phyloP scores from a whole-genome alignment of 2,888 invertebrate species.

The Penaeus monodon region DNA sequence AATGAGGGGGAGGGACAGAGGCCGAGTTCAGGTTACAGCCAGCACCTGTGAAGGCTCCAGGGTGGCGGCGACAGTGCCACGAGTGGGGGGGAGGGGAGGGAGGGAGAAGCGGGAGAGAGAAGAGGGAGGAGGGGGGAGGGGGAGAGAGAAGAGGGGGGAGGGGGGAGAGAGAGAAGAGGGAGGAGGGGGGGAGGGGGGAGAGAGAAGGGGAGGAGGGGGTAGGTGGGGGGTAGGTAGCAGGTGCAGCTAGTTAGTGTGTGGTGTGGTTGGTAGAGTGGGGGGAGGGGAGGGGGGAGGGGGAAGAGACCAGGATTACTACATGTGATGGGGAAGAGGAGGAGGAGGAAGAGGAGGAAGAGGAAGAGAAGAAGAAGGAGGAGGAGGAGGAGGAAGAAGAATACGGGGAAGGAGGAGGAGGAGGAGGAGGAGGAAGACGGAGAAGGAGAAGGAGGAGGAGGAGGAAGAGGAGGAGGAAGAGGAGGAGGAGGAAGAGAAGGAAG shows the following conservation, averaged over 20 bases:
- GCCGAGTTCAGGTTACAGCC: not conserved
- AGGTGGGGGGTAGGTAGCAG: not conserved
- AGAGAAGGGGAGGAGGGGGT: not conserved
- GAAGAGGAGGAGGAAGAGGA: not conserved
- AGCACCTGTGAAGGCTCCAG: not conserved
- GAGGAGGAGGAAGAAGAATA: not conserved
- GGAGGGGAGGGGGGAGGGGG: not conserved
- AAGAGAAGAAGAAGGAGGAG: slow-evolving; percentile 1
- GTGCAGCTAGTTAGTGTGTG: not conserved
- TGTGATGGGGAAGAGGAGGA: slow-evolving; percentile 3
- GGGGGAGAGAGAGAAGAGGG: not conserved
- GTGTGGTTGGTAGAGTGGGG: not conserved
- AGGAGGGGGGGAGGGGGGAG: not conserved
- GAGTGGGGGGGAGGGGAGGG: not conserved
- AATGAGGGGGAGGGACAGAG: not conserved
- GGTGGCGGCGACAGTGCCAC: not conserved
- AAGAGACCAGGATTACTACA: not conserved
- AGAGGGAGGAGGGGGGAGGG: too few relatives aligned
- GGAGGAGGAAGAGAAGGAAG: too few relatives aligned
- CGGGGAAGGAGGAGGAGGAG: not conserved
- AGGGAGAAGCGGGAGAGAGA: not conserved
- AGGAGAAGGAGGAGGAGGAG: not conserved
- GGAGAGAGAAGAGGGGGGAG: too few relatives aligned
- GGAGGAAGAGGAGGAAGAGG: slow-evolving; percentile 11
- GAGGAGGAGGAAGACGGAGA: not conserved